phyloP scores from a whole-genome alignment of 2,113 vertebrate genomes.

The Otis tarda region DNA sequence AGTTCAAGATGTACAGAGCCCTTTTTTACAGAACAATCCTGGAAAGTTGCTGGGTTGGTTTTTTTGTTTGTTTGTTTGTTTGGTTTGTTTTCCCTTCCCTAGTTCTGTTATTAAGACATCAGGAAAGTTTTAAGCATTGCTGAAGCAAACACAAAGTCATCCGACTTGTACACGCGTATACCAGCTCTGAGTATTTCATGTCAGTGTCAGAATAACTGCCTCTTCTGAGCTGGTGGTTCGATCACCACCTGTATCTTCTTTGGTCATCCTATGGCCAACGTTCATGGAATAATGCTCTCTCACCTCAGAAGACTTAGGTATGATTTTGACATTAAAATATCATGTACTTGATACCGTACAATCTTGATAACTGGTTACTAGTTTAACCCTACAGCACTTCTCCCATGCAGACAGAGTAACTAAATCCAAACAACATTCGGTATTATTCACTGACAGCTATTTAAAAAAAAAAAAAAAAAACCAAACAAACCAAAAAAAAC shows the following conservation, averaged over 20 bases:
- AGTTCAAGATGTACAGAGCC: neutral
- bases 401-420: neutral
- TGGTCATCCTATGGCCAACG: neutral
- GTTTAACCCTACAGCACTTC: neutral
- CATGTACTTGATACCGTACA: neutral
- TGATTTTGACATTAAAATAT: neutral
- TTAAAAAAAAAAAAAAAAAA: too few species aligned
- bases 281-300: neutral
- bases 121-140: neutral
- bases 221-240: neutral
- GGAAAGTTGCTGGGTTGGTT: neutral
- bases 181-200: neutral
- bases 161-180: neutral
- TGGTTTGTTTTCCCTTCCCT: neutral
- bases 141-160: neutral
- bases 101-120: neutral
- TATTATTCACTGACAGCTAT: neutral
- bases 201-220: neutral
- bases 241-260: neutral
- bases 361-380: neutral
- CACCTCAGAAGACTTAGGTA: neutral
- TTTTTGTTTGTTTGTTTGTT: neutral
- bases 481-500: too few species aligned
- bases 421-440: neutral
- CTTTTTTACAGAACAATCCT: neutral